Evolutionary conservation across 2,888 invertebrate genomes (phyloP).

Genomic region (Sminthurides aquaticus): DNA sequence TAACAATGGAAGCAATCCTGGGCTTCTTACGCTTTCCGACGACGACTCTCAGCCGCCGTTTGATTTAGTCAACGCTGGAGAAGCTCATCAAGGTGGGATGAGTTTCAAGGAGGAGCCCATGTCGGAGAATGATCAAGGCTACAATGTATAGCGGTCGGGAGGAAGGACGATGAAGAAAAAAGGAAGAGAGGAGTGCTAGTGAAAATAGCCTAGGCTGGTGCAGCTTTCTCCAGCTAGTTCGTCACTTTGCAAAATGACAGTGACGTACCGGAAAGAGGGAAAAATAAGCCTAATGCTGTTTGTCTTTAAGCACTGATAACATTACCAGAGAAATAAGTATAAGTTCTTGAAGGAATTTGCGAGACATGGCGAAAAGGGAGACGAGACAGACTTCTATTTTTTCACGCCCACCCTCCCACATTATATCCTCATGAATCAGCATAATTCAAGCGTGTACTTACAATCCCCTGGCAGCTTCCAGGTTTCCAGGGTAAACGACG

Average conservation of each 20-base stretch:
- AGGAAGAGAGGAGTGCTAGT: too few relatives aligned
- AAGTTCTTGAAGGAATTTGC: too few relatives aligned
- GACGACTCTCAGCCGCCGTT: slow-evolving; percentile 39
- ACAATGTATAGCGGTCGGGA: slow-evolving; percentile 32
- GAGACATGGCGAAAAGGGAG: too few relatives aligned
- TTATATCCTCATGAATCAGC: too few relatives aligned
- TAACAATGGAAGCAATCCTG: slow-evolving; percentile 26
- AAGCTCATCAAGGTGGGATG: slow-evolving; percentile 18
- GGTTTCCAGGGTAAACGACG: too few relatives aligned
- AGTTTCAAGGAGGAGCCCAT: slow-evolving; percentile 42
- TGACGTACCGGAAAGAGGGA: neutral
- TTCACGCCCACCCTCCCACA: too few relatives aligned
- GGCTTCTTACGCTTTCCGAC: slow-evolving; percentile 41
- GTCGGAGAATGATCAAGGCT: slow-evolving; percentile 32
- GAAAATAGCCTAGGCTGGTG: too few relatives aligned
- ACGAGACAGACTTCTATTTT: too few relatives aligned
- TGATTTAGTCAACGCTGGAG: slow-evolving; percentile 30
- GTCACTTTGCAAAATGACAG: neutral
- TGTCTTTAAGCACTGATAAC: neutral
- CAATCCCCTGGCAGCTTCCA: too few relatives aligned
- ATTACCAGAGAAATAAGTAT: too few relatives aligned
- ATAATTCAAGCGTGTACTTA: too few relatives aligned
- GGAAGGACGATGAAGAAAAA: too few relatives aligned
- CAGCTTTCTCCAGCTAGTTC: neutral
- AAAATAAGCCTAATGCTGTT: neutral